Evolutionary conservation across 1,140 invertebrate species (phyloP).

Genomic region (Platorchestia sp.): DNA sequence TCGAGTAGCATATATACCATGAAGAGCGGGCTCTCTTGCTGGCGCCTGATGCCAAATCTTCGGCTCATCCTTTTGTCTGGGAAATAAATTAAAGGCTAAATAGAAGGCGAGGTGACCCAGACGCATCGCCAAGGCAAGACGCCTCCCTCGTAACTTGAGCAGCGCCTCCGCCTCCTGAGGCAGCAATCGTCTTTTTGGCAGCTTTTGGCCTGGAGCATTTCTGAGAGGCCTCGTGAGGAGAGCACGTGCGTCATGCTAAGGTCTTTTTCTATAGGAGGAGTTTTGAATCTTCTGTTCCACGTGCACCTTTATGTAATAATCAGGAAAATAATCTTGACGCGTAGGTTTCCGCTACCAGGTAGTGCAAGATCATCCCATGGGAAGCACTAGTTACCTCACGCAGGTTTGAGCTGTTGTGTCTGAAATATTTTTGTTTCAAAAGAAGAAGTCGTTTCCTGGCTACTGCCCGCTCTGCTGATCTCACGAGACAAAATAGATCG

Average conservation of each 20-base stretch:
- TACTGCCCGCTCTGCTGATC: not conserved
- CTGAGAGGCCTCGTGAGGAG: not conserved
- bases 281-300: not conserved
- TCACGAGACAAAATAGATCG: constrained; percentile 32
- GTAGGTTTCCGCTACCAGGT: not conserved
- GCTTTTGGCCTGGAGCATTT: not conserved
- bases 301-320: not conserved
- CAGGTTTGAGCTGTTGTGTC: not conserved
- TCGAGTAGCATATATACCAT: not conserved
- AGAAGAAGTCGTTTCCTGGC: not conserved
- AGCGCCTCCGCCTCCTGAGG: not conserved
- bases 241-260: not conserved
- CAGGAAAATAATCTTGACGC: not conserved
- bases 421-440: not conserved
- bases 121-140: not conserved
- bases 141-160: not conserved
- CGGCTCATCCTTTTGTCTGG: not conserved
- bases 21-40: not conserved
- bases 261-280: not conserved
- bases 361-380: not conserved
- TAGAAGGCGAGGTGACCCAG: constrained; percentile 6
- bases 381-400: not conserved
- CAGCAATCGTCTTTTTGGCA: not conserved
- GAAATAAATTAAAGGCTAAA: constrained; percentile 25
- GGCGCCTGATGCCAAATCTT: not conserved